phyloP scores from a whole-genome alignment of 92 coral and sea anemone species.

The Palythoa caribaeorum region DNA sequence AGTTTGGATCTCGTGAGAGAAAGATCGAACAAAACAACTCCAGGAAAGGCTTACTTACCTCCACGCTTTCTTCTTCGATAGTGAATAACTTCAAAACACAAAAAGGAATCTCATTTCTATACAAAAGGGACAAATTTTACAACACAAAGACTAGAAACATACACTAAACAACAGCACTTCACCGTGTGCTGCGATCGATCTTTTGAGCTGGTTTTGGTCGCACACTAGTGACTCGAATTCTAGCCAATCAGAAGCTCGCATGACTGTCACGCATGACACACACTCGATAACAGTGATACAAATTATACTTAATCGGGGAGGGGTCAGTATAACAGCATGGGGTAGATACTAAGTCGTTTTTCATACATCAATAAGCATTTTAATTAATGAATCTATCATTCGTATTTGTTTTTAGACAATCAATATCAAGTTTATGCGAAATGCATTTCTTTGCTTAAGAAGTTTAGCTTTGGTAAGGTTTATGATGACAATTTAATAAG shows the following conservation, averaged over 20 bases:
- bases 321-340: neutral
- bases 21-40: slow-evolving; percentile 1
- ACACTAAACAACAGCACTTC: neutral
- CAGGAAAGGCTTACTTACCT: slow-evolving; percentile 11
- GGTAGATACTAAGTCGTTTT: neutral
- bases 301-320: neutral
- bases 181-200: neutral
- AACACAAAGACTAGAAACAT: slow-evolving; percentile 8
- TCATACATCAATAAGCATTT: neutral
- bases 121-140: neutral
- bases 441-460: neutral
- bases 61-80: neutral
- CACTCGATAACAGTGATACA: neutral
- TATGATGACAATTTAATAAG: neutral
- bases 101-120: slow-evolving; percentile 10
- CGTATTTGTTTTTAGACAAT: neutral
- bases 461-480: neutral
- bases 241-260: slow-evolving; percentile 39
- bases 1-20: slow-evolving; percentile 19
- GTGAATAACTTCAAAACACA: neutral
- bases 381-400: neutral
- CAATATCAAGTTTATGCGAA: neutral
- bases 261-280: slow-evolving; percentile 49
- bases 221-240: slow-evolving; percentile 20
- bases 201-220: slow-evolving; percentile 26